Conservation (phyloP, 2,888 invertebrate species). For the Zaprionus bogoriensis region DNA sequence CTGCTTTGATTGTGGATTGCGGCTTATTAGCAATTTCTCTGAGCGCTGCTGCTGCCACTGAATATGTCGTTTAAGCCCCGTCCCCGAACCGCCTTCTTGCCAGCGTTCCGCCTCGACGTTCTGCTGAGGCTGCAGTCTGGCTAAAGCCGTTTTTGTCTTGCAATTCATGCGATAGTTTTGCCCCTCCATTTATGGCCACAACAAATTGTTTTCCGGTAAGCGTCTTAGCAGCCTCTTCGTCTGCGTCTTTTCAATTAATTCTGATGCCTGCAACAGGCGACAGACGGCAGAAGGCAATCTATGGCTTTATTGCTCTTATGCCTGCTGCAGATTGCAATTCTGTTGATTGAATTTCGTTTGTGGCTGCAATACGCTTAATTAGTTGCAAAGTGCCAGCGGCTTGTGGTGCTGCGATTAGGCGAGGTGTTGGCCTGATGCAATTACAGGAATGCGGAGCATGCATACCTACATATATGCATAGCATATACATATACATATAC, state of each 20-base stretch:
- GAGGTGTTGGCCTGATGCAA: slow-evolving; percentile 53
- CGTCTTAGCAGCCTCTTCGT: slow-evolving; percentile 14
- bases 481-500: not conserved
- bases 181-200: slow-evolving; percentile 18
- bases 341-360: slow-evolving; percentile 9
- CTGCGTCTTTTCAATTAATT: slow-evolving; percentile 38
- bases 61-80: slow-evolving; percentile 30
- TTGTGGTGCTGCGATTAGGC: slow-evolving; percentile 25
- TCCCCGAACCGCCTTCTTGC: not conserved
- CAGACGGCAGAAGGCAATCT: not conserved
- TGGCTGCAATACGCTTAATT: slow-evolving; percentile 14
- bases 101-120: slow-evolving; percentile 16
- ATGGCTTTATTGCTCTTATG: not conserved
- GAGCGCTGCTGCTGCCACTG: slow-evolving; percentile 30
- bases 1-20: slow-evolving; percentile 27
- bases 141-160: slow-evolving; percentile 11
- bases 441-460: no score
- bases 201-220: slow-evolving; percentile 44
- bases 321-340: slow-evolving; percentile 7
- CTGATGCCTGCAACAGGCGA: slow-evolving; percentile 11
- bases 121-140: slow-evolving; percentile 41
- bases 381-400: slow-evolving; percentile 4
- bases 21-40: slow-evolving; percentile 67
- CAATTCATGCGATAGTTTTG: slow-evolving; percentile 12
- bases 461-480: not conserved